Conservation (phyloP, 2,113 vertebrate genomes). For the Connochaetes taurinus region DNA sequence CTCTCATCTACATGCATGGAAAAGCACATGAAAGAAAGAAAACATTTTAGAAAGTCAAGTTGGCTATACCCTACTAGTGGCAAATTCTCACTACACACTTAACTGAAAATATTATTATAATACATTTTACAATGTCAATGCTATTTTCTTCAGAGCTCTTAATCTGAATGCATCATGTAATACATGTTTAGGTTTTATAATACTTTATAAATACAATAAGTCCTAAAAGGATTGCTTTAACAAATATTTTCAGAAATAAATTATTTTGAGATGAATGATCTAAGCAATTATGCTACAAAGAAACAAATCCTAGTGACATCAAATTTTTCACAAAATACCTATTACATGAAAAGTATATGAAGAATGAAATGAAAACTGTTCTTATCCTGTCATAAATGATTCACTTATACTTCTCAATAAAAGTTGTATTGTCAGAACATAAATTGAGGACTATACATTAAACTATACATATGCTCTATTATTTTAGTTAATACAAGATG, state of each 20-base stretch:
- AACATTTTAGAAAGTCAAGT: neutral
- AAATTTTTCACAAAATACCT: neutral
- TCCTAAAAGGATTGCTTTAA: conserved; percentile 51
- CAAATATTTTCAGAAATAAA: conserved; percentile 47
- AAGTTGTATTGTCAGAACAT: conserved; percentile 21
- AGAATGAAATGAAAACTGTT: conserved; percentile 46
- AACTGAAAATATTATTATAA: conserved; percentile 8
- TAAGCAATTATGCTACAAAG: conserved; percentile 29
- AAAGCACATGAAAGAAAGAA: conserved; percentile 20
- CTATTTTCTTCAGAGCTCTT: conserved; percentile 32
- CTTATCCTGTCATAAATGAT: conserved; percentile 30
- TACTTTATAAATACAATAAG: conserved; percentile 55
- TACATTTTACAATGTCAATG: conserved; percentile 15
- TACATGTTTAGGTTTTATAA: conserved; percentile 52
- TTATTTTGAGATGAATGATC: conserved; percentile 40
- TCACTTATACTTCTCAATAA: conserved; percentile 15
- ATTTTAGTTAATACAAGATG: neutral
- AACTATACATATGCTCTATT: conserved; percentile 3
- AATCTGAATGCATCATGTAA: conserved; percentile 10
- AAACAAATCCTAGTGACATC: conserved; percentile 36
- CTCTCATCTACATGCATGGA: neutral
- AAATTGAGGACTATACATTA: conserved; percentile 10
- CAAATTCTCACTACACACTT: conserved; percentile 9
- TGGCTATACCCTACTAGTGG: neutral
- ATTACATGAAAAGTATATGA: conserved; percentile 56